Base-by-base conservation (phyloP, 2,888 invertebrate species). In the Gymnoscelis rufifasciata region DNA sequence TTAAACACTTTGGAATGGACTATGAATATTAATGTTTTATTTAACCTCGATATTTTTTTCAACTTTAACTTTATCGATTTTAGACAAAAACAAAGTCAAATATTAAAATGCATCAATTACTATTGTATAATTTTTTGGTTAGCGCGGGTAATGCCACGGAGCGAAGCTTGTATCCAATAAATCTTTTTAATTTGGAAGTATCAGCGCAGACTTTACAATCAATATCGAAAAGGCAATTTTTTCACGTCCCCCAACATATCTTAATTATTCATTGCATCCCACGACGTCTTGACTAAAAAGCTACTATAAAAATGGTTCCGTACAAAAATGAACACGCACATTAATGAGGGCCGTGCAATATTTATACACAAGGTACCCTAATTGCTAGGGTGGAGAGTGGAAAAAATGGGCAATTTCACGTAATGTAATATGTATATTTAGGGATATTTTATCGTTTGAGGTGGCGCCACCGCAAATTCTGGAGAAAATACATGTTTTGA, bases 371-470 rank as follows among this genome's bases (percentile, higher is more conserved):
- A 81, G 78, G 78, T 72, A 79, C 84, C 88, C 87, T 89, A 89
- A 89, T 88, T 88, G 88, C 81, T 83, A 77, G 88, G 88, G 88
- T 83, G 87, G 88, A 86, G 87, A 88, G 88, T 86, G 88, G 83
- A 87, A 88, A 88, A 88, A 89, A 88, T 87, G 87, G 88, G 83
- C 88, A 88, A 88, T 89, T 88, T 84, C 82, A 84, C 87, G 87
- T 87, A 87, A 88, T 88, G 83, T 87, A 86, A 88, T 88, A 87
- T 86, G 87, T 87, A 88, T 87, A 86, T 87, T 87, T 87, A 35
- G 10, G 11, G 7, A 19, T 15, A 19, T 19, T 10, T 10, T 15
- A 11, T 35, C 35, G 19, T 7, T 15, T 35, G 10, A 2, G 19
- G 19, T 35, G 35, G 35, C 35, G 35, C 35, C 35, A 11, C 35